Evolutionary conservation across 1,140 invertebrate species (phyloP).

Genomic region (Branchinecta lindahli): DNA sequence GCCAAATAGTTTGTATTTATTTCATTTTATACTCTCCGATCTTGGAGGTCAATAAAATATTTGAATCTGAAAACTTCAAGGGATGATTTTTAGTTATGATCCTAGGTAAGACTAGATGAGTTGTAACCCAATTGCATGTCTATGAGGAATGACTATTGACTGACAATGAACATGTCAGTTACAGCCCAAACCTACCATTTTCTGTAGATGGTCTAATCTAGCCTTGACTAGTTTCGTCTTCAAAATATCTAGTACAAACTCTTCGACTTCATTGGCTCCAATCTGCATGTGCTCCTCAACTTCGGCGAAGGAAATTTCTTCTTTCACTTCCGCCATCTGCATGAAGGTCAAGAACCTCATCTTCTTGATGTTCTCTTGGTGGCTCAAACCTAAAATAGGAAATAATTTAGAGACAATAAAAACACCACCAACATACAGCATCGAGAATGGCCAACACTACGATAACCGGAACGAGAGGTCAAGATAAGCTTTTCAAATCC

Average conservation of each 20-base stretch:
- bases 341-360: constrained; percentile 92
- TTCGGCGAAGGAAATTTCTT: constrained; percentile 74
- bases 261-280: constrained; percentile 70
- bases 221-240: constrained; percentile 86
- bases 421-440: no score
- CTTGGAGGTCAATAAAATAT: no score
- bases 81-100: not conserved
- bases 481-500: no score
- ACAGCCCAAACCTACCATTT: constrained; percentile 59
- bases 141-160: not conserved
- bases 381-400: constrained; percentile 50
- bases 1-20: no score
- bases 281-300: constrained; percentile 79
- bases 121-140: not conserved
- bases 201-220: constrained; percentile 75
- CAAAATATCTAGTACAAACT: constrained; percentile 89
- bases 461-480: no score
- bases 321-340: constrained; percentile 80
- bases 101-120: not conserved
- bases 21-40: no score
- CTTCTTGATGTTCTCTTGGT: constrained; percentile 89
- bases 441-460: no score
- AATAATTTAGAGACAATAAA: constrained; percentile 6
- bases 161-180: not conserved
- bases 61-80: not conserved